phyloP scores from a whole-genome alignment of 2,888 invertebrate species.

The Eupithecia subumbrata region DNA sequence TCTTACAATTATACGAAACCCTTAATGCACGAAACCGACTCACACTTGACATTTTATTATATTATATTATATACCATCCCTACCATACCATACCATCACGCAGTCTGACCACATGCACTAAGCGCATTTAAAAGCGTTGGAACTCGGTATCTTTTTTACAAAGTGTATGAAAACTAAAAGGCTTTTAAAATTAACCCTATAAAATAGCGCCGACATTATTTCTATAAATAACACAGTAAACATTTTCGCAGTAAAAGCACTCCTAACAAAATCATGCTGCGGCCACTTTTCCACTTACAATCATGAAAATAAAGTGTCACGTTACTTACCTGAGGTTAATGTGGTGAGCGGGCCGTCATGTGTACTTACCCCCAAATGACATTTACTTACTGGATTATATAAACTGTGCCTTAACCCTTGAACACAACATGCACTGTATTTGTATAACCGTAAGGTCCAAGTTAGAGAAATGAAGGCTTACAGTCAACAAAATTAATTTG shows the following conservation, averaged over 20 bases:
- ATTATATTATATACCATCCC: too few species aligned
- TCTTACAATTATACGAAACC: too few species aligned
- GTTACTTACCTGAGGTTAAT: slow-evolving; percentile 46
- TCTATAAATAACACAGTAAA: background rate
- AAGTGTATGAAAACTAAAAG: background rate
- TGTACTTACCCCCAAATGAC: slow-evolving; percentile 42
- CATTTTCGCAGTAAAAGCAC: slow-evolving; percentile 17
- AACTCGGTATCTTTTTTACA: background rate
- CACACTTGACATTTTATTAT: too few species aligned
- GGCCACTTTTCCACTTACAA: slow-evolving; percentile 40
- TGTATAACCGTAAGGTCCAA: slow-evolving; percentile 16
- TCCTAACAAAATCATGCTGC: slow-evolving; percentile 37
- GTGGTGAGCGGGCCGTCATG: slow-evolving; percentile 43
- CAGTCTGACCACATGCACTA: background rate
- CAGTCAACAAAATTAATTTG: slow-evolving; percentile 46
- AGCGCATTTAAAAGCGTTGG: background rate
- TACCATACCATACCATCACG: background rate
- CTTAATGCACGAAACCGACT: too few species aligned
- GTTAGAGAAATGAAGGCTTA: slow-evolving; percentile 24
- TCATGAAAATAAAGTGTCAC: slow-evolving; percentile 45
- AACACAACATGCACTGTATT: slow-evolving; percentile 22
- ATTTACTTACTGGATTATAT: slow-evolving; percentile 34
- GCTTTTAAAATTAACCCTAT: background rate
- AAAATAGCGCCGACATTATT: background rate
- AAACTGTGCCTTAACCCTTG: slow-evolving; percentile 19